Evolutionary conservation across 2,888 invertebrate species (phyloP).

Genomic region (Eremobia ochroleuca): DNA sequence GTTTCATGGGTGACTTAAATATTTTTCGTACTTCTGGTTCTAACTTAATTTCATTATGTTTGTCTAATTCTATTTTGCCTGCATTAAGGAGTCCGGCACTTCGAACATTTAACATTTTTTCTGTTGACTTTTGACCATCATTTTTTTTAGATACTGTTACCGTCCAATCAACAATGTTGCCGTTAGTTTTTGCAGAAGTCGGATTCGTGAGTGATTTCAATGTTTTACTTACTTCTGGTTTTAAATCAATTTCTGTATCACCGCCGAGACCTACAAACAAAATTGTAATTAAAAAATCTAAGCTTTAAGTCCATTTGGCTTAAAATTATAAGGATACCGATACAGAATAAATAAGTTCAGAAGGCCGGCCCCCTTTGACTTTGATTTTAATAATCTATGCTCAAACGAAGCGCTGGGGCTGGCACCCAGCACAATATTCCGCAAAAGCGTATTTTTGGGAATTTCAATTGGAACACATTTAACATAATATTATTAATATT

Average conservation of each 20-base stretch:
- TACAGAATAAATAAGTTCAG: background rate
- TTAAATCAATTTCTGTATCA: conserved; percentile 53
- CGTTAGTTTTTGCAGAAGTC: conserved; percentile 9
- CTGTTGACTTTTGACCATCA: background rate
- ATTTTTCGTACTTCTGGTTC: no score
- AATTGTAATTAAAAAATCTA: conserved; percentile 23
- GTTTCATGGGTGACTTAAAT: background rate
- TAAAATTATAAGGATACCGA: conserved; percentile 8
- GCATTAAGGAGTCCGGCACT: background rate
- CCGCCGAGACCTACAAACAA: conserved; percentile 16
- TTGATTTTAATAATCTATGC: conserved; percentile 3
- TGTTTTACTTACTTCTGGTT: conserved; percentile 52
- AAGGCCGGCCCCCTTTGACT: background rate
- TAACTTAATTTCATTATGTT: background rate
- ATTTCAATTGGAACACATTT: background rate
- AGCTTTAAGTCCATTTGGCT: background rate
- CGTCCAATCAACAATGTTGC: conserved; percentile 15
- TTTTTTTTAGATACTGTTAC: conserved; percentile 36
- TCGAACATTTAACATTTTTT: background rate
- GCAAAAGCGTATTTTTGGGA: background rate
- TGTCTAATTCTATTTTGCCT: background rate
- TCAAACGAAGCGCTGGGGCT: background rate
- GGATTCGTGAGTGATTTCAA: conserved; percentile 26
- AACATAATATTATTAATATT: background rate
- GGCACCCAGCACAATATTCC: background rate